Conservation (phyloP, 2,797 vertebrate genomes). For the Rhyacichthys aspro region DNA sequence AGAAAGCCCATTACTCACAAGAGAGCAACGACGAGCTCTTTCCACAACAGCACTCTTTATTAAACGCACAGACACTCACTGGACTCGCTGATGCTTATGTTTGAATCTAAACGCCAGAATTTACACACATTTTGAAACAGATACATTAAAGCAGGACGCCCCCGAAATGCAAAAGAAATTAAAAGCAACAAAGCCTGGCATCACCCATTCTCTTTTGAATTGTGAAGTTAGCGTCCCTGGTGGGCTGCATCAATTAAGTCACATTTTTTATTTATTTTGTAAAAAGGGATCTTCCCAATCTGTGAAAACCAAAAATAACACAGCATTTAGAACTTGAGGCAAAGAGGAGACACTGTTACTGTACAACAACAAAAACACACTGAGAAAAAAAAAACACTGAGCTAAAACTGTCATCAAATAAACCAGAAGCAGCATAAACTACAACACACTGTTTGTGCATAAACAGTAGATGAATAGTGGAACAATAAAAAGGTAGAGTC, state of each 20-base stretch:
- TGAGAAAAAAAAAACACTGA: slow-evolving; percentile 26
- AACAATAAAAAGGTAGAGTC: too few relatives aligned
- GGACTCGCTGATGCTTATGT: neutral
- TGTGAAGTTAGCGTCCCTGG: slow-evolving; percentile 15
- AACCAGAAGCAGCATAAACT: slow-evolving; percentile 12
- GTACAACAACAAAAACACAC: slow-evolving; percentile 19
- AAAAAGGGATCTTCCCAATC: slow-evolving; percentile 27
- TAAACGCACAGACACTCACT: slow-evolving; percentile 4
- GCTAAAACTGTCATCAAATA: neutral
- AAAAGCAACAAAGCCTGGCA: slow-evolving; percentile 6
- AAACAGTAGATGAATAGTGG: too few relatives aligned
- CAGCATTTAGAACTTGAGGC: slow-evolving; percentile 11
- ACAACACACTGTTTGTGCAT: too few relatives aligned
- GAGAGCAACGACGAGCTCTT: slow-evolving; percentile 34
- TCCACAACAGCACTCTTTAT: slow-evolving; percentile 26
- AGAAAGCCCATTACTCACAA: slow-evolving; percentile 40
- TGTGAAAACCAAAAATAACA: slow-evolving; percentile 13
- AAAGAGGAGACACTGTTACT: neutral
- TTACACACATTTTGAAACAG: neutral
- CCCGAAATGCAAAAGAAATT: slow-evolving; percentile 7
- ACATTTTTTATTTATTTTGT: too few relatives aligned
- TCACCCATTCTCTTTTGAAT: slow-evolving; percentile 2
- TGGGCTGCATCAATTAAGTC: slow-evolving; percentile 35
- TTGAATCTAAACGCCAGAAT: neutral
- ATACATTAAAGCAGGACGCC: slow-evolving; percentile 7